These are phyloP conservation scores for Punctoribates punctum DNA, from an alignment of 2,888 invertebrate species.

Conservation along the genomic window DNA sequence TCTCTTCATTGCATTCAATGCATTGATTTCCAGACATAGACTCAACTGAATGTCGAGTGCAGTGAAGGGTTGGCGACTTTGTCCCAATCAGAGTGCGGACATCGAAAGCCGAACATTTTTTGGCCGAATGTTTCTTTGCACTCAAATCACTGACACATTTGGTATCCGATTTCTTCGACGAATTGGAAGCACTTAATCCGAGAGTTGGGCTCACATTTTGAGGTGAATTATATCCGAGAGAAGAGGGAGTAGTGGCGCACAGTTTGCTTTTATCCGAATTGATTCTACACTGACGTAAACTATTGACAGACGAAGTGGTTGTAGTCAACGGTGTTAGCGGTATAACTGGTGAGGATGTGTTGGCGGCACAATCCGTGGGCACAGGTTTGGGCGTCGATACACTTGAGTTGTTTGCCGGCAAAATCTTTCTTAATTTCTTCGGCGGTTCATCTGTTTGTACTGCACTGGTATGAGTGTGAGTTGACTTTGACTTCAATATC, in stretches of 20 bases:
- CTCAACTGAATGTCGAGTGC: neutral
- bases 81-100: constrained; percentile 27
- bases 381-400: constrained; percentile 8
- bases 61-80: neutral
- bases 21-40: neutral
- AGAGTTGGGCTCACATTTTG: neutral
- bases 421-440: constrained; percentile 28
- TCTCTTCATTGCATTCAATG: neutral
- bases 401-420: constrained; percentile 11
- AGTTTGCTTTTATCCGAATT: constrained; percentile 12
- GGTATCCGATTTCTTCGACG: neutral
- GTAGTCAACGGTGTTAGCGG: neutral
- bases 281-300: constrained; percentile 1
- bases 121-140: neutral
- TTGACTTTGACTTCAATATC: constrained; percentile 5
- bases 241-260: neutral
- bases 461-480: neutral
- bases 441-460: constrained; percentile 25
- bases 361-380: neutral
- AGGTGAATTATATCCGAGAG: neutral
- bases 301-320: neutral
- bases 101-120: constrained; percentile 16
- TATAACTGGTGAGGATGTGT: neutral
- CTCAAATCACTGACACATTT: neutral
- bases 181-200: neutral